A percentile compares a stretch with the other conserved stretches of the same genome.
Evolutionary conservation across 2,888 invertebrate genomes (phyloP).

Genomic region (Lordiphosa andalusiaca): DNA sequence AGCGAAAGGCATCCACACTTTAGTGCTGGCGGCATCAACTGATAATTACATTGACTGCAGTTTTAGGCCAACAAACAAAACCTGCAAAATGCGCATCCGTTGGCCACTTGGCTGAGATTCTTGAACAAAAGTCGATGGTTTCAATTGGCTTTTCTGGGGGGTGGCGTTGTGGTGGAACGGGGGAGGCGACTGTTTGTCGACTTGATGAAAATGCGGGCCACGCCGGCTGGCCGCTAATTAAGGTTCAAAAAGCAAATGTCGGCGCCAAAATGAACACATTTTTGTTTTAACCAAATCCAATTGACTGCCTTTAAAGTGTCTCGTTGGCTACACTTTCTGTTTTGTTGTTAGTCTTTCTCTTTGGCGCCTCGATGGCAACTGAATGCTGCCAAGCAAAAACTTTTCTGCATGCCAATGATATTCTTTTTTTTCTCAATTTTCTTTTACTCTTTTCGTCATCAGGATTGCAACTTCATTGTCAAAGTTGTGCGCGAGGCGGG

Average conservation of each 20-base stretch:
- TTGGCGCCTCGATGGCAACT: constrained; percentile 60
- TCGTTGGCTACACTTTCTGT: constrained; percentile 3
- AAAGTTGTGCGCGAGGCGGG: constrained; percentile 41
- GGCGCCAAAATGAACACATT: constrained; percentile 3
- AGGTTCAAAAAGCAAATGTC: constrained; percentile 10
- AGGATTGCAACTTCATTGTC: constrained; percentile 67
- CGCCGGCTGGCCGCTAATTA: constrained; percentile 28
- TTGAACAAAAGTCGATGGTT: no score
- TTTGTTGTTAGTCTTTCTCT: constrained; percentile 29
- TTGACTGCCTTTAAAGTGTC: constrained; percentile 8
- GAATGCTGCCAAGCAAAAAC: constrained; percentile 42
- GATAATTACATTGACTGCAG: no score
- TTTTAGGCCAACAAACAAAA: no score
- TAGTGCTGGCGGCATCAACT: no score
- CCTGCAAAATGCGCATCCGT: no score
- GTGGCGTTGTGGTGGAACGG: no score
- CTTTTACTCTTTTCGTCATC: constrained; percentile 31
- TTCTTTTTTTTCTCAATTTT: constrained; percentile 14
- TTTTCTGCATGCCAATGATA: constrained; percentile 63
- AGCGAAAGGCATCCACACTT: no score
- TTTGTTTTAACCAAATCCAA: constrained; percentile 4
- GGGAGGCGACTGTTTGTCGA: constrained; percentile 1
- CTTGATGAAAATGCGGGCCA: constrained; percentile 30
- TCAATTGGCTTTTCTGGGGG: no score
- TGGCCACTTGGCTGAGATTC: no score